Evolutionary conservation across 35 echinoderm and acorn worm genomes (phyloP).

Genomic region (Lytechinus pictus): DNA sequence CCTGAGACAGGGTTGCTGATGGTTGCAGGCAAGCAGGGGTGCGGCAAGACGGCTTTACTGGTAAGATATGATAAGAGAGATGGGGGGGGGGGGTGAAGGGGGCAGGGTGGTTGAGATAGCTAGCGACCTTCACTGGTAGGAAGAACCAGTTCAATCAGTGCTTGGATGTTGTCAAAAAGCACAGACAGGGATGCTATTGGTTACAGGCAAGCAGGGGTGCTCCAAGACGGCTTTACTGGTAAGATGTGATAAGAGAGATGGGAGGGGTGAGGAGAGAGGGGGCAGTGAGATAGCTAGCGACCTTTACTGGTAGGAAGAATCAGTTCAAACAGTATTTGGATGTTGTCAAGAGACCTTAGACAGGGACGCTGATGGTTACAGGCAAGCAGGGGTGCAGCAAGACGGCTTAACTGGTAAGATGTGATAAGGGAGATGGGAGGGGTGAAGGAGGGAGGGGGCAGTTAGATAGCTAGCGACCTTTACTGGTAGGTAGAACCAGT

Average conservation of each 20-base stretch:
- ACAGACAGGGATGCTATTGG: slow-evolving; percentile 49
- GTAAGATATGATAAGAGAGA: background rate
- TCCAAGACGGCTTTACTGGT: slow-evolving; percentile 62
- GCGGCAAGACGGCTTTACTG: background rate
- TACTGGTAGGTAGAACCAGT: slow-evolving; percentile 76
- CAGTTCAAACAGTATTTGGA: no score
- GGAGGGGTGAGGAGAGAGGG: background rate
- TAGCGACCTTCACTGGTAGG: slow-evolving; percentile 72
- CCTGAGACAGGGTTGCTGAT: no score
- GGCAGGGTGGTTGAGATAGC: background rate
- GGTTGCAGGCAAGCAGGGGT: background rate
- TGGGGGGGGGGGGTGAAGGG: background rate
- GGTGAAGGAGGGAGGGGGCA: background rate
- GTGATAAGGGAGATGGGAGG: background rate
- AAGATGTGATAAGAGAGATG: background rate
- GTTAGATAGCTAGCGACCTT: slow-evolving; percentile 39
- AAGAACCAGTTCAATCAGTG: slow-evolving; percentile 71
- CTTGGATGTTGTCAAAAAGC: slow-evolving; percentile 61
- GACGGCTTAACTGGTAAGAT: background rate
- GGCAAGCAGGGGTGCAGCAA: background rate
- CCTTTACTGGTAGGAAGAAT: no score
- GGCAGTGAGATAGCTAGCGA: background rate
- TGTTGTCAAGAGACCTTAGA: no score
- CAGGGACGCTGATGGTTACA: no score
- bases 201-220: slow-evolving; percentile 84